A percentile compares a stretch with the other conserved stretches of the same genome.
phyloP scores from a whole-genome alignment of 2,888 invertebrate species.

The Abrostola triplasia region DNA sequence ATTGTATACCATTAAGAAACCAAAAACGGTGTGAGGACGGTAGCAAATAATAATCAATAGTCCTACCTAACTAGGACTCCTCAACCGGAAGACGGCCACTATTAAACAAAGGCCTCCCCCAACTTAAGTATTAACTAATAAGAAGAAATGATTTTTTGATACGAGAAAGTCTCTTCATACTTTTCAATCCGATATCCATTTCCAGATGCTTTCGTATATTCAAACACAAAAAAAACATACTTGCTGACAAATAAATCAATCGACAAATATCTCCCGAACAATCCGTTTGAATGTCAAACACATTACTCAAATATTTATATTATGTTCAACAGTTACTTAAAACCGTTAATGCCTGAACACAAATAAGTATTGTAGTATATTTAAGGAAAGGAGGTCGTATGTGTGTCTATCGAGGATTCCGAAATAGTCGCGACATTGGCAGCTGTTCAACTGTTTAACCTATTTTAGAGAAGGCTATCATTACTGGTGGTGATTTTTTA shows the following conservation, averaged over 20 bases:
- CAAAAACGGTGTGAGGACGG: too few species aligned
- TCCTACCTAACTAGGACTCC: too few species aligned
- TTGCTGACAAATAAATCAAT: neutral
- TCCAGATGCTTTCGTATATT: too few species aligned
- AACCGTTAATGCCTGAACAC: conserved; percentile 37
- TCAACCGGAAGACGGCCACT: too few species aligned
- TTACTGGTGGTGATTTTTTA: conserved; percentile 11
- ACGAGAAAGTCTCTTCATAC: too few species aligned
- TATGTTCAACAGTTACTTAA: conserved; percentile 35
- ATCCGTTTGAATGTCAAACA: neutral
- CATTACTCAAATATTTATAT: conserved; percentile 17
- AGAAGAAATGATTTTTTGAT: too few species aligned
- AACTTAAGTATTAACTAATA: too few species aligned
- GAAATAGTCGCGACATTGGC: conserved; percentile 49
- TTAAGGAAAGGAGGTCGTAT: conserved; percentile 45
- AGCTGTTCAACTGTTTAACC: conserved; percentile 47
- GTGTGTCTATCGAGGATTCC: conserved; percentile 33
- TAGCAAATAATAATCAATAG: too few species aligned
- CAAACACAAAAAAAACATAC: too few species aligned
- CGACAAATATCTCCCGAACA: neutral
- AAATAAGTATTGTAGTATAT: conserved; percentile 26
- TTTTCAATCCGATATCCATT: too few species aligned
- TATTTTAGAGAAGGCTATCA: conserved; percentile 35
- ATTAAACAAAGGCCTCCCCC: too few species aligned
- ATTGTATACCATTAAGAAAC: too few species aligned